phyloP scores from a whole-genome alignment of 2,888 invertebrate genomes.

The Ectemnius continuus region DNA sequence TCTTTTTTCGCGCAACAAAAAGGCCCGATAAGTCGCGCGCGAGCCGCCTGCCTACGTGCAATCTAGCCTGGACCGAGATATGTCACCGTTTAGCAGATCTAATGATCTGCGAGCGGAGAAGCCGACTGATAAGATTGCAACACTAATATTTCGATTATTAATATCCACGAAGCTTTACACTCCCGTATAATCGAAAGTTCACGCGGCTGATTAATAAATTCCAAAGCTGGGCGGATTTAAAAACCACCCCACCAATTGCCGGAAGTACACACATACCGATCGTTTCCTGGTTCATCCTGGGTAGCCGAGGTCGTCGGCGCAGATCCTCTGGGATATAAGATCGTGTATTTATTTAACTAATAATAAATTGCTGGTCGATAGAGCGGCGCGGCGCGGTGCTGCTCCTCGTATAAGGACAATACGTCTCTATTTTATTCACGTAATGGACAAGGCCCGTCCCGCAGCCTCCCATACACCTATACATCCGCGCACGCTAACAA shows the following conservation, averaged over 20 bases:
- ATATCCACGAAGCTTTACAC: conserved; percentile 23
- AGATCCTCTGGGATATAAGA: conserved; percentile 9
- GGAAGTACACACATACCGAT: conserved; percentile 14
- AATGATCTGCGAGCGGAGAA: conserved; percentile 26
- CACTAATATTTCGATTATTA: conserved; percentile 3
- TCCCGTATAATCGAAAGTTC: background rate
- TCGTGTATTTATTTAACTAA: conserved; percentile 56
- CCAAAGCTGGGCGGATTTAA: too few species aligned
- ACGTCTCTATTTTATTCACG: conserved; percentile 71
- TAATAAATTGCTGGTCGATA: conserved; percentile 63
- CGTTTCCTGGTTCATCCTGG: conserved; percentile 36
- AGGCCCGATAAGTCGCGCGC: conserved; percentile 19
- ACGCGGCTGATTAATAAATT: background rate
- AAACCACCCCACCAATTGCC: too few species aligned
- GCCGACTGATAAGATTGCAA: background rate
- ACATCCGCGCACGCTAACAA: conserved; percentile 58
- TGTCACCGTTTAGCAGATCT: conserved; percentile 28
- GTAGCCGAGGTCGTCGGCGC: too few species aligned
- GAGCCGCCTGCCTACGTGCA: conserved; percentile 6
- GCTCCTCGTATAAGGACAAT: conserved; percentile 67
- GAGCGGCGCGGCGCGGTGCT: conserved; percentile 55
- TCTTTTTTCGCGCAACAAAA: conserved; percentile 14
- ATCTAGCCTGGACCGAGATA: background rate
- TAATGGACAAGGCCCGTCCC: conserved; percentile 47
- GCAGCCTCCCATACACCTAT: conserved; percentile 21